Base-by-base conservation (phyloP, 2,888 invertebrate species). In the Trilocha varians region DNA sequence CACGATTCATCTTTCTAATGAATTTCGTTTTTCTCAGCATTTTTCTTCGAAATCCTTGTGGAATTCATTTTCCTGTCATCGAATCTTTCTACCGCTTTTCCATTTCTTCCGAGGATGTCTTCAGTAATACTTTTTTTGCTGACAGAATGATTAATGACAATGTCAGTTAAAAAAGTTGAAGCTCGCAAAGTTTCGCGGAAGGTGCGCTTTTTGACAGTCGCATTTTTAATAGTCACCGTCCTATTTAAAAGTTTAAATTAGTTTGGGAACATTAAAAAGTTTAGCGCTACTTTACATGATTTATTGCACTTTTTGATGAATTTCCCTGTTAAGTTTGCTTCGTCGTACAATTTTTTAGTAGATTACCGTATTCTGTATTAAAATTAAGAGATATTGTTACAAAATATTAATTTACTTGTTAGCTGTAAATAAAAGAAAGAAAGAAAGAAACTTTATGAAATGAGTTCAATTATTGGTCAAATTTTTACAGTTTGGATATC, bases 151-250 rank as follows among this genome's bases (percentile, higher is more conserved):
- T 45, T 38, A 42, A 40, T 44, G 39, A 43, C 38, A 38, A 13
- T 36, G 36, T 41, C 40, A 45, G 37, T 40, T 32, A 48, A 40
- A 34, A n/a, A 43, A 44, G 39, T 47, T 38, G n/a, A 57, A 64
- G 59, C 57, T 49, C 50, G 52, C 54, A 61, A 56, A 53, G 59
- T 56, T 56, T 44, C 47, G 25, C 25, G 25, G 25, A 25, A 25
- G 25, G 25, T 25, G 25, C 25, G 25, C 5, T 25, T 25, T n/a
- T 25, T 25, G 55, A 54, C 55, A 44, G 46, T 45, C 50, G 58
- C 49, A 58, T 55, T 62, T 65, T 62, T 65, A 57, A 62, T 62
- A 58, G 50, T 46, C 42, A 42, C 36, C 46, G 41, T 47, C 48
- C 43, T 41, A 40, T 37, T 36, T 38, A 39, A 53, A 54, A 25